Percentiles rank a stretch among this genome's conserved stretches.
phyloP scores from a whole-genome alignment of 2,797 vertebrate species.

The Tamandua tetradactyla region DNA sequence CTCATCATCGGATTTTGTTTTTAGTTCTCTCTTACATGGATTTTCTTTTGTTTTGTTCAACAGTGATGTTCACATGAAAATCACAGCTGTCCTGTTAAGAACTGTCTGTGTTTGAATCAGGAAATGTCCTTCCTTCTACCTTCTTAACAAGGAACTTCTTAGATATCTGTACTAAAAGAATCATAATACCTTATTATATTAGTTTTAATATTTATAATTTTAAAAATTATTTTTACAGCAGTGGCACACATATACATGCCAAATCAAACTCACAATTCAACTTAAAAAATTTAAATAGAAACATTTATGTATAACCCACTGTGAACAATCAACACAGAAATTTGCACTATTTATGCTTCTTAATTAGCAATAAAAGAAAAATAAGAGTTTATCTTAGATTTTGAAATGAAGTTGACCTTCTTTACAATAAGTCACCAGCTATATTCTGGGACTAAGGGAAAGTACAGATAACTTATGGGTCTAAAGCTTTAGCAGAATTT shows the following conservation, averaged over 20 bases:
- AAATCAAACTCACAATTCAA: not conserved
- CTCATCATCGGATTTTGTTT: not conserved
- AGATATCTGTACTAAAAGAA: not conserved
- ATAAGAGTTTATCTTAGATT: conserved; percentile 14
- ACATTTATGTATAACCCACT: not conserved
- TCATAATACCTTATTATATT: not conserved
- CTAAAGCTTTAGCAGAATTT: not conserved
- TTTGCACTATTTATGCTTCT: not conserved
- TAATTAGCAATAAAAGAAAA: not conserved
- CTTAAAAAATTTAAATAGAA: not conserved
- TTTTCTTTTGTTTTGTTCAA: not conserved
- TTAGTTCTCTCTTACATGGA: not conserved
- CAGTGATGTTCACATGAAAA: not conserved
- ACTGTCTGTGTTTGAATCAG: not conserved
- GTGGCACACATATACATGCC: not conserved
- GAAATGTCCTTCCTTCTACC: not conserved
- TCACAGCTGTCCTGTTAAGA: not conserved
- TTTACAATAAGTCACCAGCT: not conserved
- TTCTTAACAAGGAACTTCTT: not conserved
- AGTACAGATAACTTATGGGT: not conserved
- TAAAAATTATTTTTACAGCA: not conserved
- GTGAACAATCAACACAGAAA: not conserved
- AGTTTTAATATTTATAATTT: not conserved
- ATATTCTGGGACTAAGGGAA: not conserved
- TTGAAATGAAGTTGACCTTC: not conserved